Evolutionary conservation across 2,113 vertebrate species (phyloP), one percentile per base, ranked within the genome.

Genomic region (Sula dactylatra): DNA sequence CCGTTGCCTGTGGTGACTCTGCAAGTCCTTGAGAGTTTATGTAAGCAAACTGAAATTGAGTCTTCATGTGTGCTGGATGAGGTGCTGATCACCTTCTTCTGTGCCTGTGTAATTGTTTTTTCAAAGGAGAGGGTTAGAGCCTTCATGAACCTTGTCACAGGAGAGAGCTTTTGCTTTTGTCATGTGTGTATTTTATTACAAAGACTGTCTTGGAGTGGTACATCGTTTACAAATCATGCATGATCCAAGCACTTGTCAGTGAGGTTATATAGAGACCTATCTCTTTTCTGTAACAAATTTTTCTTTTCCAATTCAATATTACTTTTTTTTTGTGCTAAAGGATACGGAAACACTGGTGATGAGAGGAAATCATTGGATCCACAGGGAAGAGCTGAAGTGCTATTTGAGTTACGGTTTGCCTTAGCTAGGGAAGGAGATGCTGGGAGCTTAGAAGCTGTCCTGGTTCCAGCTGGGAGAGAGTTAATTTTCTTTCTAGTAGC

Each of bases 141-240:
- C 32, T 34, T 66, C 17, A 10, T 6, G 16, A 50, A 5, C 56
- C 7, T 70, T 66, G 34, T 29, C 36, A 44, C 11, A 76, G 62
- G 42, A 78, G 29, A 65, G 45, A 71, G 21, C 36, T 74, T 84
- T 74, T 73, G 50, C 32, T 69, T 64, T 73, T 73, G 36, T 36
- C 8, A 21, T 32, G 24, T 5, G 2, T 17, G 13, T 42, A 3
- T 50, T 76, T 67, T 62, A 34, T 76, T 85, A 17, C 29, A 29
- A 29, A 70, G 13, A 2, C 17, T 80, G 10, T 38, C 34, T 65
- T 27, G 18, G 86, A 85, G 31, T 38, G 36, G 19, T 11, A 4
- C 3, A 4, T 65, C 0, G 4, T 21, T 56, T 42, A 65, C 40
- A 69, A n/a, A 52, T 55, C 1, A 4, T 26, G n/a, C 21, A 7